A percentile compares a stretch with the other conserved stretches of the same genome.
Conservation (phyloP, 2,888 invertebrate species). For the Drosophila mettleri region DNA sequence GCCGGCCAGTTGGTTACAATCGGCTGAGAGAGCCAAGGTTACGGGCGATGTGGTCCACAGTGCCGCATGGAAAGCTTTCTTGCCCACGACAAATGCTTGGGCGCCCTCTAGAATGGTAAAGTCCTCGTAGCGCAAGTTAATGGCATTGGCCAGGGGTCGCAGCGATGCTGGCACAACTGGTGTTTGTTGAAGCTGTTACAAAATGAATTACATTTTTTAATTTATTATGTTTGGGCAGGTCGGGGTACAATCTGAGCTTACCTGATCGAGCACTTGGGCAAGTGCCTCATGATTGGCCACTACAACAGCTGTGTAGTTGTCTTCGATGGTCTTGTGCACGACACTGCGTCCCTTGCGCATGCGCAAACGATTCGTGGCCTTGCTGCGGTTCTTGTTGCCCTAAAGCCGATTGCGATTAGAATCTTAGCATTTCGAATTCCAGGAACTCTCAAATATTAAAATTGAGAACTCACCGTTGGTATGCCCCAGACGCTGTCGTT, state of each 20-base stretch:
- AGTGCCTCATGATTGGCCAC: slow-evolving; percentile 96
- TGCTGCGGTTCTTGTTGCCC: slow-evolving; percentile 82
- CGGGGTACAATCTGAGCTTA: slow-evolving; percentile 80
- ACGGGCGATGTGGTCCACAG: slow-evolving; percentile 90
- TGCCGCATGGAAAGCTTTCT: slow-evolving; percentile 91
- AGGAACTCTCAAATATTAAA: rapidly evolving
- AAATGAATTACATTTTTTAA: not conserved
- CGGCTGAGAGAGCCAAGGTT: slow-evolving; percentile 88
- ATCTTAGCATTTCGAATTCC: too few relatives aligned
- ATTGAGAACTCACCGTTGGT: slow-evolving; percentile 76
- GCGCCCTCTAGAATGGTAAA: slow-evolving; percentile 88
- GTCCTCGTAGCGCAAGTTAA: slow-evolving; percentile 91
- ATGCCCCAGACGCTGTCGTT: slow-evolving; percentile 85
- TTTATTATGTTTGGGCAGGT: rapidly evolving
- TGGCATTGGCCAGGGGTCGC: slow-evolving; percentile 89
- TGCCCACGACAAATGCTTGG: slow-evolving; percentile 88
- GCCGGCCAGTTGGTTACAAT: slow-evolving; percentile 87
- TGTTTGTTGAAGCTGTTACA: slow-evolving; percentile 88
- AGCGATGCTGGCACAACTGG: slow-evolving; percentile 89
- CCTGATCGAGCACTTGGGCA: slow-evolving; percentile 95
- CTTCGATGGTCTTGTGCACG: slow-evolving; percentile 93
- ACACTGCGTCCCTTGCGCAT: slow-evolving; percentile 93
- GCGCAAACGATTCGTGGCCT: slow-evolving; percentile 88
- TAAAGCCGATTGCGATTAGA: slow-evolving; percentile 13
- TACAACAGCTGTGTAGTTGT: slow-evolving; percentile 95